A percentile compares a stretch with the other conserved stretches of the same genome.
Conservation (phyloP, 35 echinoderm and acorn worm genomes). For the Ophioderma brevispina region DNA sequence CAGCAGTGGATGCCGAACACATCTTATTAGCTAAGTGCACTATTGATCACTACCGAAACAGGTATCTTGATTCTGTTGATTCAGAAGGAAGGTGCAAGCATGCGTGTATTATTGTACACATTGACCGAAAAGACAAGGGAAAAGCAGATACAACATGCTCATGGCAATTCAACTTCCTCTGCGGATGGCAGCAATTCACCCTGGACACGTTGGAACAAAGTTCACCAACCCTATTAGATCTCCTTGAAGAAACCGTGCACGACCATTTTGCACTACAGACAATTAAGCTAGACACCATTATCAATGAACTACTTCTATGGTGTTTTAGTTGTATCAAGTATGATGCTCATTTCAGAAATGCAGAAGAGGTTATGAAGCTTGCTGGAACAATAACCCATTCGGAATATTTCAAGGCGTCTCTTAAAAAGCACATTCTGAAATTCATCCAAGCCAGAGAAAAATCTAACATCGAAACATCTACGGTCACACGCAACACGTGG, state of each 20-base stretch:
- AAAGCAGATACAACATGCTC: not conserved
- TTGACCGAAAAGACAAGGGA: slow-evolving; percentile 4
- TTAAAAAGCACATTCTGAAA: slow-evolving; percentile 12
- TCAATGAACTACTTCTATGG: slow-evolving; percentile 33
- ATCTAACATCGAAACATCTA: no score
- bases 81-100: not conserved
- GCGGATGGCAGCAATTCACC: slow-evolving; percentile 42
- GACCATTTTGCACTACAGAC: not conserved
- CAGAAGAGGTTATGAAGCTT: not conserved
- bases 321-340: slow-evolving; percentile 29
- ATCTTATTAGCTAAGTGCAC: slow-evolving; percentile 30
- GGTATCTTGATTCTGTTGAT: not conserved
- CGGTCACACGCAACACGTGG: not conserved
- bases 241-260: not conserved
- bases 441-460: slow-evolving; percentile 7
- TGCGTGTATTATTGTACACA: slow-evolving; percentile 40
- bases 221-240: not conserved
- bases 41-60: slow-evolving; percentile 11
- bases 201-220: slow-evolving; percentile 28
- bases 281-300: slow-evolving; percentile 1
- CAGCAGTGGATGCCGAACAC: slow-evolving; percentile 16
- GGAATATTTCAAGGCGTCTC: not conserved
- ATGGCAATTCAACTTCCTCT: slow-evolving; percentile 53
- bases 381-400: not conserved
- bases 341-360: not conserved